These are phyloP conservation scores for Ips typographus DNA, from an alignment of 1,140 invertebrate species.

Conservation along the genomic window DNA sequence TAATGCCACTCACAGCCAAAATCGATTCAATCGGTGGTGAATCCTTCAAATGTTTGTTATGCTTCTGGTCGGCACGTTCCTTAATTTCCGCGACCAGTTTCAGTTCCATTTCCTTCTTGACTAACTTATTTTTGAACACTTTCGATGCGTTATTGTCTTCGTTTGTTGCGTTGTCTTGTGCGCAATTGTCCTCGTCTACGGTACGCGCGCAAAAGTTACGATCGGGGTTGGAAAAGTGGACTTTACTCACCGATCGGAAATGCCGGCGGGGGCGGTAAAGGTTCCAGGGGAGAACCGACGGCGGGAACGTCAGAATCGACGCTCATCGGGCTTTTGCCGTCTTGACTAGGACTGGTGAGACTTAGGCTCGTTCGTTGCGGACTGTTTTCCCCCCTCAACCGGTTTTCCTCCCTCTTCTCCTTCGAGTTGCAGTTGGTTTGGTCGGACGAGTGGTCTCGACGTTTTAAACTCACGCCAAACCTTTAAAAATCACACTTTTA, in stretches of 20 bases:
- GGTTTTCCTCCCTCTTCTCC: conserved; percentile 48
- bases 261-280: conserved; percentile 49
- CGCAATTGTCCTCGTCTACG: background rate
- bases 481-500: background rate
- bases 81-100: conserved; percentile 81
- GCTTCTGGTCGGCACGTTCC: conserved; percentile 68
- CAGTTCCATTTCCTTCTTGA: conserved; percentile 77
- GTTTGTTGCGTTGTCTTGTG: conserved; percentile 2
- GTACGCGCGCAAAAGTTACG: background rate
- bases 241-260: conserved; percentile 27
- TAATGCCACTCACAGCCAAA: conserved; percentile 51
- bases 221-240: background rate
- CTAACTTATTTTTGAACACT: conserved; percentile 51
- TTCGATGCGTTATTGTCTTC: conserved; percentile 49
- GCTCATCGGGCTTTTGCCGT: conserved; percentile 52
- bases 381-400: conserved; percentile 42
- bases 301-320: conserved; percentile 50
- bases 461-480: conserved; percentile 70
- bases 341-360: conserved; percentile 52
- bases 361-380: conserved; percentile 49
- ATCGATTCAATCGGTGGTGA: conserved; percentile 51
- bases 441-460: conserved; percentile 64
- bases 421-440: conserved; percentile 56
- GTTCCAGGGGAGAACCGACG: conserved; percentile 48
- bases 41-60: conserved; percentile 54